Evolutionary conservation across 2,888 invertebrate species (phyloP).

Genomic region (Heliconius charithonia): DNA sequence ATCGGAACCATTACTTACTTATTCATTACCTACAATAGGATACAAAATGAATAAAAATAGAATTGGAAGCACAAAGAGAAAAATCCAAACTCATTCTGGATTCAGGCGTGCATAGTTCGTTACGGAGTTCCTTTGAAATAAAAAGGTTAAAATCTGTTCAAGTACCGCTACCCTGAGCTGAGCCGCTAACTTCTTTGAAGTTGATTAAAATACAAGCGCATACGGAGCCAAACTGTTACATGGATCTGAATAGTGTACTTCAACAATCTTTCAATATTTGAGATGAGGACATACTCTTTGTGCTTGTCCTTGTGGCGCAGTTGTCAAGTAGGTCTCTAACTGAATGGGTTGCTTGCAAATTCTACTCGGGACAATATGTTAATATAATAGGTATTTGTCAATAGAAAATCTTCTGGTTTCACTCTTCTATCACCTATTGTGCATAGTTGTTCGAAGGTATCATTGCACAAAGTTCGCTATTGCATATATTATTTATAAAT

Average conservation of each 20-base stretch:
- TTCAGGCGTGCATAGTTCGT: slow-evolving; percentile 50
- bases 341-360: background rate
- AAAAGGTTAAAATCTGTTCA: slow-evolving; percentile 53
- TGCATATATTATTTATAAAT: background rate
- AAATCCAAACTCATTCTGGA: slow-evolving; percentile 44
- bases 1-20: slow-evolving; percentile 21
- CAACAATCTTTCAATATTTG: slow-evolving; percentile 1
- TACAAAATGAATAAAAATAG: slow-evolving; percentile 31
- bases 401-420: background rate
- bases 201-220: slow-evolving; percentile 38
- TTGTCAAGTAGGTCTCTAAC: background rate
- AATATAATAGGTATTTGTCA: too few species aligned
- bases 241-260: slow-evolving; percentile 16
- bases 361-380: background rate
- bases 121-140: slow-evolving; percentile 60
- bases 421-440: background rate
- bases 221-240: slow-evolving; percentile 26
- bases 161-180: slow-evolving; percentile 45
- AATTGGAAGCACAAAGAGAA: slow-evolving; percentile 45
- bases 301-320: too few species aligned
- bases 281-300: background rate
- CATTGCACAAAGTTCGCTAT: too few species aligned
- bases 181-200: slow-evolving; percentile 50
- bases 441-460: too few species aligned
- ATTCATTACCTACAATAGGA: slow-evolving; percentile 19